A percentile compares a stretch with the other conserved stretches of the same genome.
Conservation (phyloP, 2,113 vertebrate species). For the Alces alces region DNA sequence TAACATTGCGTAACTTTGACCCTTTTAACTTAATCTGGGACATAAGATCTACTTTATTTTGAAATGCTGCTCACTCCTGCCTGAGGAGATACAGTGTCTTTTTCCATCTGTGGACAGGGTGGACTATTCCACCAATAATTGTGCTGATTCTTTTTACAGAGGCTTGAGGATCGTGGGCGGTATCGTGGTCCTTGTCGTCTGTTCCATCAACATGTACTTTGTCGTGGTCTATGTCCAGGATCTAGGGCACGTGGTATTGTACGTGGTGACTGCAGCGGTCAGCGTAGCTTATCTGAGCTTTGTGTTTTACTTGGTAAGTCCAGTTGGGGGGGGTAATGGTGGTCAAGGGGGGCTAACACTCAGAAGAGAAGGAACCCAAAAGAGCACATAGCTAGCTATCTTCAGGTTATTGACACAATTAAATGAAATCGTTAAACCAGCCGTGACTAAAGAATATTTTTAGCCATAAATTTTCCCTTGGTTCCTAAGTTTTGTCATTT, state of each 20-base stretch:
- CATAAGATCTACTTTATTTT: neutral
- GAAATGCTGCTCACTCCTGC: neutral
- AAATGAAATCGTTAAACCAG: neutral
- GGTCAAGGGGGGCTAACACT: neutral
- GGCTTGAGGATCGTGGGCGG: conserved; percentile 90
- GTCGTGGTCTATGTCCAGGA: conserved; percentile 90
- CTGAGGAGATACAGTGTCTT: neutral
- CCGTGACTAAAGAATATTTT: neutral
- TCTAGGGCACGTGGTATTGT: conserved; percentile 84
- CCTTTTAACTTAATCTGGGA: neutral
- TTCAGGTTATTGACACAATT: neutral
- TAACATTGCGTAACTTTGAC: neutral
- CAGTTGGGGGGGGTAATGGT: neutral
- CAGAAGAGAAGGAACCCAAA: neutral
- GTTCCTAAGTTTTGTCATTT: neutral
- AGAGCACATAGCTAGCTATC: neutral
- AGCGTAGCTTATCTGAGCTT: conserved; percentile 90
- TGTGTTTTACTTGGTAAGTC: conserved; percentile 92
- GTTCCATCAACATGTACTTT: conserved; percentile 95
- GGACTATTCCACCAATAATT: neutral
- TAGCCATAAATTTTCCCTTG: neutral
- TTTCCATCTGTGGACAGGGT: neutral
- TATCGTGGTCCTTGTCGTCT: conserved; percentile 87
- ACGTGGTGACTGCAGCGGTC: conserved; percentile 85
- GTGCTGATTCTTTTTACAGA: conserved; percentile 69